Conservation (phyloP, 2,888 invertebrate species). For the Tetranychus truncatus region DNA sequence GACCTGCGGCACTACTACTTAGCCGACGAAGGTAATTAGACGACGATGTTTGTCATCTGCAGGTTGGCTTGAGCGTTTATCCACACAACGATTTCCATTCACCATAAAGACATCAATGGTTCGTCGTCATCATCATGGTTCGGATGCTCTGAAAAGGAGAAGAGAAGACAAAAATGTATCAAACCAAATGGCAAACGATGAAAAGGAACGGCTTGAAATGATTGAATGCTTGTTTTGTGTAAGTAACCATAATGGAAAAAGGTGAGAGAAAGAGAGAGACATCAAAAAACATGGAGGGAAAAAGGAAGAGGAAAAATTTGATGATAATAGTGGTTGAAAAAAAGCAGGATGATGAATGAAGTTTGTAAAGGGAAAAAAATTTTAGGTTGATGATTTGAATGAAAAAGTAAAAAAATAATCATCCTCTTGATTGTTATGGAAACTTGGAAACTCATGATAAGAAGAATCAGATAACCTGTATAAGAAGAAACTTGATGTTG, state of each 20-base stretch:
- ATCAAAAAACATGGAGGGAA: not conserved
- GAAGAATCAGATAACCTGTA: not conserved
- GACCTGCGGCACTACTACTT: conserved; percentile 1
- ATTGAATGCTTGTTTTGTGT: no score
- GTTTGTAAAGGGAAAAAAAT: not conserved
- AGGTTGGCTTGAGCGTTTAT: no score
- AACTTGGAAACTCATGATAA: not conserved
- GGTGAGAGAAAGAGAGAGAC: not conserved
- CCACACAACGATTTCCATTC: no score
- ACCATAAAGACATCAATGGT: no score
- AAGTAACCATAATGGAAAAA: not conserved
- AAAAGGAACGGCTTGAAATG: no score
- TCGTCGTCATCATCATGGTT: no score
- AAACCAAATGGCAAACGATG: not conserved
- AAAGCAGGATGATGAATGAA: not conserved
- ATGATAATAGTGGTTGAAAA: not conserved
- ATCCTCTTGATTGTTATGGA: not conserved
- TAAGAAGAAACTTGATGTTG: not conserved
- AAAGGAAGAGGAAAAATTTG: not conserved
- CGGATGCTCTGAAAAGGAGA: not conserved
- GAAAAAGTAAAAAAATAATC: not conserved
- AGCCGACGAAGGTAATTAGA: not conserved
- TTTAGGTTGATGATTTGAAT: not conserved
- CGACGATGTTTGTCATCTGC: not conserved
- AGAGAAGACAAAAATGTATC: not conserved